phyloP scores from a whole-genome alignment of 2,888 invertebrate genomes.

The Rugalucina vietnamica region DNA sequence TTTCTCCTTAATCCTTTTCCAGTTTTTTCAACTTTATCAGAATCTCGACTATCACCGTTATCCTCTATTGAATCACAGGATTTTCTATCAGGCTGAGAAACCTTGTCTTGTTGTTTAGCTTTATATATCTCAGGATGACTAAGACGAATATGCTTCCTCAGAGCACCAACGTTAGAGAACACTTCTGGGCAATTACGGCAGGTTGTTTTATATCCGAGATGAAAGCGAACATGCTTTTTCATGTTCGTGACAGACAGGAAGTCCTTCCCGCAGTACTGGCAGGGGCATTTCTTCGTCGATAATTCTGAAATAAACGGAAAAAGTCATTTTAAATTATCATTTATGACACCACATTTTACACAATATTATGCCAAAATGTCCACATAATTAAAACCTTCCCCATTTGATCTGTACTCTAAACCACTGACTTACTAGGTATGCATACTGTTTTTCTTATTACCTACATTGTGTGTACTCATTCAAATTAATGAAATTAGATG shows the following conservation, averaged over 20 bases:
- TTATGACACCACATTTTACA: too few species aligned
- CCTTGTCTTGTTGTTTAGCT: slow-evolving; percentile 50
- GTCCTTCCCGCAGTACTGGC: slow-evolving; percentile 79
- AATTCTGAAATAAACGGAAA: background rate
- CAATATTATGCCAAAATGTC: too few species aligned
- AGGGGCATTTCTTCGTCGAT: slow-evolving; percentile 34
- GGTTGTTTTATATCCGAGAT: slow-evolving; percentile 72
- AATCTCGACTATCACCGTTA: slow-evolving; percentile 22
- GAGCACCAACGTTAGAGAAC: slow-evolving; percentile 67
- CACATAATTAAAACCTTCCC: too few species aligned
- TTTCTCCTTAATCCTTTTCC: background rate
- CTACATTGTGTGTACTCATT: too few species aligned
- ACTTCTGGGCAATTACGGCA: slow-evolving; percentile 71
- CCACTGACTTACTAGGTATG: too few species aligned
- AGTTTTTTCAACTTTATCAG: background rate
- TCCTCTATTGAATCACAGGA: slow-evolving; percentile 9
- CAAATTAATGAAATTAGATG: too few species aligned
- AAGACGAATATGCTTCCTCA: slow-evolving; percentile 65
- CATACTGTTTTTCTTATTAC: too few species aligned
- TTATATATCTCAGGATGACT: slow-evolving; percentile 64
- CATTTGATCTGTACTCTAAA: too few species aligned
- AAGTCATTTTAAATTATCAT: background rate
- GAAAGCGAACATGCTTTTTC: slow-evolving; percentile 81
- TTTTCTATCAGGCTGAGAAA: slow-evolving; percentile 49
- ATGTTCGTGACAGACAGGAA: slow-evolving; percentile 82